phyloP scores from a whole-genome alignment of 1,140 invertebrate species.

The Homalodisca vitripennis region DNA sequence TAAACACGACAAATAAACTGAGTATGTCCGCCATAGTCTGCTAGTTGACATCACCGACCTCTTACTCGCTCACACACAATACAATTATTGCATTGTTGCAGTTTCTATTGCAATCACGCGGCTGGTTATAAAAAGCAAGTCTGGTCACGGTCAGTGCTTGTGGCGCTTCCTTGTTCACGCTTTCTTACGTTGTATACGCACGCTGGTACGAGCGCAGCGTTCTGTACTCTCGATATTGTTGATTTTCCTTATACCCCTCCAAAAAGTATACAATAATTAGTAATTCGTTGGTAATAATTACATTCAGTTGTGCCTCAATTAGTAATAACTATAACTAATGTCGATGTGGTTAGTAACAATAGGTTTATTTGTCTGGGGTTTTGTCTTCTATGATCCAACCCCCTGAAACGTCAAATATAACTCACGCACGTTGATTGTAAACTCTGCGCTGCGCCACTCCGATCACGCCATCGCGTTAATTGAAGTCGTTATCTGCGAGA shows the following conservation, averaged over 20 bases:
- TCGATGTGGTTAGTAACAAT: background rate
- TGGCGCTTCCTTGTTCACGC: constrained; percentile 10
- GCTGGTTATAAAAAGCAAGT: background rate
- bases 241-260: no score
- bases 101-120: background rate
- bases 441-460: background rate
- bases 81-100: background rate
- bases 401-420: no score
- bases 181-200: background rate
- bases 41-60: no score
- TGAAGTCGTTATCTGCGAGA: no score
- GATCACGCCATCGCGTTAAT: background rate
- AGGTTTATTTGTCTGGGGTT: no score
- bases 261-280: no score
- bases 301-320: no score
- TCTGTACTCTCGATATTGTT: background rate
- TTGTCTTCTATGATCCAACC: no score
- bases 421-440: background rate
- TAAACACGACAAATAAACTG: no score
- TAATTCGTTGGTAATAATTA: no score
- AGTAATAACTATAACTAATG: background rate
- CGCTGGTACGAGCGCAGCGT: background rate
- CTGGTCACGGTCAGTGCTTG: background rate
- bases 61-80: no score
- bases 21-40: no score